Conservation (phyloP, 2,888 invertebrate genomes). For the Eurytoma californica region DNA sequence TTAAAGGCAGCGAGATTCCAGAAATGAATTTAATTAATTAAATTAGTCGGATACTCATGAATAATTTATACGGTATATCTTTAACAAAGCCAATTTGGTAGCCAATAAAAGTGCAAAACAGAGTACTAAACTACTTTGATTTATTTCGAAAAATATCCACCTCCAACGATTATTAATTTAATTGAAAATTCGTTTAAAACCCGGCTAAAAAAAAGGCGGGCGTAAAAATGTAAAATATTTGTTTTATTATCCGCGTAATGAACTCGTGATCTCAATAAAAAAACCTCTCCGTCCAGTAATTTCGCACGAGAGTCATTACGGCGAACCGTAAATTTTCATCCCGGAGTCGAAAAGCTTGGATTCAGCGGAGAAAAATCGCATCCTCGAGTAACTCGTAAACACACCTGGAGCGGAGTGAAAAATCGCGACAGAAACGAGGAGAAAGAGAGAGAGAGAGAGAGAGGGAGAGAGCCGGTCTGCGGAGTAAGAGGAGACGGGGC, state of each 20-base stretch:
- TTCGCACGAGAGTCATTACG: no score
- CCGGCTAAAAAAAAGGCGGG: no score
- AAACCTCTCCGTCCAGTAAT: no score
- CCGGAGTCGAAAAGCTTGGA: no score
- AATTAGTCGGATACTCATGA: constrained; percentile 26
- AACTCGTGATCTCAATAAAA: no score
- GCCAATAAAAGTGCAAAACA: constrained; percentile 35
- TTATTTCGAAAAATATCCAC: constrained; percentile 14
- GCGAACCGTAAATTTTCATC: no score
- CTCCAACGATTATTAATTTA: constrained; percentile 2
- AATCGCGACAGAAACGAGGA: neutral
- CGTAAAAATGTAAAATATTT: no score
- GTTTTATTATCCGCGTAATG: no score
- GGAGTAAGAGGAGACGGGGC: neutral
- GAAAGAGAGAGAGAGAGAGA: neutral
- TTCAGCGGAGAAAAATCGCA: no score
- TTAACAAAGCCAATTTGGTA: constrained; percentile 34
- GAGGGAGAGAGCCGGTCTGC: neutral
- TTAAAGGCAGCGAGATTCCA: constrained; percentile 7
- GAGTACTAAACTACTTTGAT: constrained; percentile 18
- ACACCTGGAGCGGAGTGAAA: neutral
- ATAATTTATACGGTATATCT: constrained; percentile 31
- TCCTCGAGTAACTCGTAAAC: no score
- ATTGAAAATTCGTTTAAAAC: neutral
- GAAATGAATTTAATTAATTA: constrained; percentile 36